Evolutionary conservation across 2,113 vertebrate species (phyloP).

Genomic region (Craseonycteris thonglongyai): DNA sequence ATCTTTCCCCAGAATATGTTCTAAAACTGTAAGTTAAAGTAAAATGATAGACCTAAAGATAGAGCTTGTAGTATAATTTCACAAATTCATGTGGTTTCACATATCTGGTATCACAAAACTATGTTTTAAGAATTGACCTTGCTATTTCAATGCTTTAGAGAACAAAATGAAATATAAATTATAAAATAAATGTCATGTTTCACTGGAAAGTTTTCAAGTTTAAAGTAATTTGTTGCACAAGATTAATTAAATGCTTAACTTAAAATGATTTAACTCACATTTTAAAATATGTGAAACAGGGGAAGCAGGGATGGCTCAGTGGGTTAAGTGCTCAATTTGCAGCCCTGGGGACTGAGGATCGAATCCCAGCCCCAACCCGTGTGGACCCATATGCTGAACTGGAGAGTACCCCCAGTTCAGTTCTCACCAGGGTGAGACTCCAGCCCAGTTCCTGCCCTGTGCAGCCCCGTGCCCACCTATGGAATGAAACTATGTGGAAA

Average conservation of each 20-base stretch:
- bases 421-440: too few species aligned
- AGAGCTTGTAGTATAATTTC: not conserved
- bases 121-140: not conserved
- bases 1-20: not conserved
- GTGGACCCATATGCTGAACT: too few species aligned
- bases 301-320: too few species aligned
- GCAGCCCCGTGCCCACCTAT: too few species aligned
- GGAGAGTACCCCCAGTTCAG: too few species aligned
- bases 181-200: not conserved
- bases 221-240: not conserved
- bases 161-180: not conserved
- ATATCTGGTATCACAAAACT: not conserved
- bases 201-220: not conserved
- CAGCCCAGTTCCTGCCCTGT: too few species aligned
- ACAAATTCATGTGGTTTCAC: not conserved
- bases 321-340: too few species aligned
- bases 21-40: not conserved
- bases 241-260: not conserved
- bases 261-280: not conserved
- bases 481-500: too few species aligned
- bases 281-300: too few species aligned
- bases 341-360: too few species aligned
- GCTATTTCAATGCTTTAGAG: not conserved
- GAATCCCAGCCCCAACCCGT: too few species aligned
- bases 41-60: not conserved